These are phyloP conservation scores for Camponotus vicinus DNA, from an alignment of 1,140 invertebrate genomes.

Conservation along the genomic window DNA sequence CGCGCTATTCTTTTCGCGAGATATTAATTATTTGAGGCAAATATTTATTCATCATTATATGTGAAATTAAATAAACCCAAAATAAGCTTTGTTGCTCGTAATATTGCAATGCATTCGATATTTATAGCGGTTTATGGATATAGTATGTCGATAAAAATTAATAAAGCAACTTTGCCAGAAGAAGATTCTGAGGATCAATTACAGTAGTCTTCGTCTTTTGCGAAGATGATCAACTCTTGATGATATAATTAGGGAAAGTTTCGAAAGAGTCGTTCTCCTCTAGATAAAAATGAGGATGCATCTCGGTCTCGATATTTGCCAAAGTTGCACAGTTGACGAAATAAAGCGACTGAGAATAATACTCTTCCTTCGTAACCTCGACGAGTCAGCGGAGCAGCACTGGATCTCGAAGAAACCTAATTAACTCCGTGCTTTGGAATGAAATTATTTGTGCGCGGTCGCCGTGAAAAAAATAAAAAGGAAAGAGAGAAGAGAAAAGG, in stretches of 20 bases:
- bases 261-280: conserved; percentile 44
- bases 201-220: conserved; percentile 33
- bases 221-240: conserved; percentile 37
- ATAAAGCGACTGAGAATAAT: conserved; percentile 71
- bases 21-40: neutral
- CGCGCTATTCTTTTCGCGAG: neutral
- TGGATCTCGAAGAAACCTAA: conserved; percentile 77
- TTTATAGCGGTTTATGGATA: neutral
- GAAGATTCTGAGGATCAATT: conserved; percentile 59
- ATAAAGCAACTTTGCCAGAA: conserved; percentile 40
- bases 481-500: neutral
- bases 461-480: conserved; percentile 58
- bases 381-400: conserved; percentile 68
- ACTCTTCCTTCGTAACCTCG: conserved; percentile 59
- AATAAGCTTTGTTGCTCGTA: neutral
- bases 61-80: conserved; percentile 17
- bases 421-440: conserved; percentile 78
- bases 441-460: conserved; percentile 78
- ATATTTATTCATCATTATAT: conserved; percentile 19
- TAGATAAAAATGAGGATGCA: conserved; percentile 43
- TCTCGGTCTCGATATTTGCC: conserved; percentile 50
- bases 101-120: neutral
- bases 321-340: conserved; percentile 72
- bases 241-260: conserved; percentile 56
- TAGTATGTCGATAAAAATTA: conserved; percentile 34